phyloP scores from a whole-genome alignment of 2,888 invertebrate genomes.

The Cantharis rufa region DNA sequence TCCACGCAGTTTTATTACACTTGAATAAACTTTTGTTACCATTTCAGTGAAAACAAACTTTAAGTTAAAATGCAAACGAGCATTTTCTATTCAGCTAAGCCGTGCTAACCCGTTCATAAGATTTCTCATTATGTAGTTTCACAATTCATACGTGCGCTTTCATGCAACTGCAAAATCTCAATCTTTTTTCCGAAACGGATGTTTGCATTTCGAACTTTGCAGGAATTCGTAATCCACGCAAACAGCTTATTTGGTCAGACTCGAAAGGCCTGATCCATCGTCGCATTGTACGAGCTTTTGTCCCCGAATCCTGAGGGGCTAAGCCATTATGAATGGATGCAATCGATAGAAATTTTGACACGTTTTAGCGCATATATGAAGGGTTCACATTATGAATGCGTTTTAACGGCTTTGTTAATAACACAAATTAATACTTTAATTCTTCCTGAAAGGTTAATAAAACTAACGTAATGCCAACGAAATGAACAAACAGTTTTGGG shows the following conservation, averaged over 20 bases:
- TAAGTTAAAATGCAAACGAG: neutral
- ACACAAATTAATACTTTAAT: neutral
- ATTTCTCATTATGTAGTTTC: neutral
- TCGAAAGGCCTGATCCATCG: constrained; percentile 11
- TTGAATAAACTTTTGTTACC: neutral
- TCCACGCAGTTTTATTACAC: neutral
- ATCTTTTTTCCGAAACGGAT: neutral
- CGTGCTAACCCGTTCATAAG: neutral
- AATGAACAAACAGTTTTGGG: neutral
- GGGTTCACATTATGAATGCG: neutral
- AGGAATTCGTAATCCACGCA: constrained; percentile 13
- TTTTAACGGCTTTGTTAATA: neutral
- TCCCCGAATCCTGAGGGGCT: constrained; percentile 10
- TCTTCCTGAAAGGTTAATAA: neutral
- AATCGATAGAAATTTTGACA: constrained; percentile 20
- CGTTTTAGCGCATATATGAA: constrained; percentile 17
- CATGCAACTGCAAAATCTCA: neutral
- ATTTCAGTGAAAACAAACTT: neutral
- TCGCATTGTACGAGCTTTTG: constrained; percentile 16
- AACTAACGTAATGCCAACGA: neutral
- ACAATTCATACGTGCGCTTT: neutral
- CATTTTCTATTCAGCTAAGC: neutral
- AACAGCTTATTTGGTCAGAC: constrained; percentile 4
- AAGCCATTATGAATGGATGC: constrained; percentile 15
- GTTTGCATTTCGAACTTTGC: constrained; percentile 15